These are phyloP conservation scores for Phyllostomus hastatus DNA, from an alignment of 2,113 vertebrate species.

Conservation along the genomic window DNA sequence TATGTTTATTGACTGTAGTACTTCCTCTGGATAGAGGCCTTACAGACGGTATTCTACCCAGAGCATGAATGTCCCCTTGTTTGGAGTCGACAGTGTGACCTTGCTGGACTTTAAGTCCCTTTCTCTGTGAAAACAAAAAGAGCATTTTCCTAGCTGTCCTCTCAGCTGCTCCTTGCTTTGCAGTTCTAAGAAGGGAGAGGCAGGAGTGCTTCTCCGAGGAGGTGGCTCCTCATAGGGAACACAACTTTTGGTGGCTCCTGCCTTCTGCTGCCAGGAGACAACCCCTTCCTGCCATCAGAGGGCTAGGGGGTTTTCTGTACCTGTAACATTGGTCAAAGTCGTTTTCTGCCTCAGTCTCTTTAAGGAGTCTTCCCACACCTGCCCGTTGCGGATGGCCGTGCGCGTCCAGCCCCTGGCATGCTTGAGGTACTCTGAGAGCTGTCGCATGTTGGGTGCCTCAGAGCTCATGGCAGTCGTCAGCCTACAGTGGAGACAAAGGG, in stretches of 20 bases:
- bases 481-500: neutral
- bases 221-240: no score
- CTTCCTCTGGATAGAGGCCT: neutral
- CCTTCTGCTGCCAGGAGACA: neutral
- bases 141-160: neutral
- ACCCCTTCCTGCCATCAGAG: neutral
- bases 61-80: neutral
- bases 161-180: neutral
- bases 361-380: conserved; percentile 68
- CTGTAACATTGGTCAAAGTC: conserved; percentile 51
- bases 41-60: neutral
- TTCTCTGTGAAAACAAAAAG: neutral
- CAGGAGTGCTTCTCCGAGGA: neutral
- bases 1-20: neutral
- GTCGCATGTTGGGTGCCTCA: neutral
- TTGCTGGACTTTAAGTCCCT: neutral
- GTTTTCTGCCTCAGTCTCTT: conserved; percentile 20
- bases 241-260: neutral
- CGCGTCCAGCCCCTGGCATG: conserved; percentile 53
- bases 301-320: neutral
- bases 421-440: conserved; percentile 58
- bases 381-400: conserved; percentile 48
- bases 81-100: neutral
- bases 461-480: conserved; percentile 21
- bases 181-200: neutral